phyloP scores from a whole-genome alignment of 2,888 invertebrate genomes.

The Lycaena phlaeas region DNA sequence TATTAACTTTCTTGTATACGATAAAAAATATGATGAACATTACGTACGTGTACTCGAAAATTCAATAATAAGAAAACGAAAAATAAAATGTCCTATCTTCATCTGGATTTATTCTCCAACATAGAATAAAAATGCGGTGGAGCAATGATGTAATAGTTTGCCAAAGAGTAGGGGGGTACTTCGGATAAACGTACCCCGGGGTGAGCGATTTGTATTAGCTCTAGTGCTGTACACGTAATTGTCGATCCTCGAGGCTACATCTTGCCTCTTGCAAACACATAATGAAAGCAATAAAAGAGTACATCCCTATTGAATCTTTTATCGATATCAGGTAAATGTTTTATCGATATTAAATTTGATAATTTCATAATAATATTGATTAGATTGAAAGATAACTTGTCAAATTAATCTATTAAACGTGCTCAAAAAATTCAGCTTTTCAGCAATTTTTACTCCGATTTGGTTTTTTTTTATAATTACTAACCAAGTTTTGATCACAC shows the following conservation, averaged over 20 bases:
- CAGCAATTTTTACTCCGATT: too few species aligned
- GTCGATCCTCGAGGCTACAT: constrained; percentile 53
- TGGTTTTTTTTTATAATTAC: too few species aligned
- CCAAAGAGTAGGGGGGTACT: constrained; percentile 32
- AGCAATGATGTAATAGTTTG: constrained; percentile 58
- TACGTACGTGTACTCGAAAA: too few species aligned
- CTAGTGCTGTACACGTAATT: constrained; percentile 66
- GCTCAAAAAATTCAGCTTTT: too few species aligned
- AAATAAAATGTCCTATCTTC: constrained; percentile 23
- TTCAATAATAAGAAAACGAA: constrained; percentile 1
- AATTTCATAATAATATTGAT: too few species aligned
- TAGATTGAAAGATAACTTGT: too few species aligned
- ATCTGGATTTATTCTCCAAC: constrained; percentile 31
- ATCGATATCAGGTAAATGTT: constrained; percentile 6
- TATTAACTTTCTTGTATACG: too few species aligned
- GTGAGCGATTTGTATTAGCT: constrained; percentile 70
- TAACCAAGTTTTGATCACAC: too few species aligned
- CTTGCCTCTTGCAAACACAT: constrained; percentile 45
- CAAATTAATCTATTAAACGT: too few species aligned
- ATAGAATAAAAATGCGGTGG: constrained; percentile 26
- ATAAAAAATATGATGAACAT: too few species aligned
- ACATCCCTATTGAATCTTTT: constrained; percentile 14
- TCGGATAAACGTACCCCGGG: constrained; percentile 57
- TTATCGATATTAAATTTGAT: constrained; percentile 14
- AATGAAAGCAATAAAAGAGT: constrained; percentile 27